Base-by-base conservation (phyloP, 2,888 invertebrate genomes). In the Melanargia galathea region DNA sequence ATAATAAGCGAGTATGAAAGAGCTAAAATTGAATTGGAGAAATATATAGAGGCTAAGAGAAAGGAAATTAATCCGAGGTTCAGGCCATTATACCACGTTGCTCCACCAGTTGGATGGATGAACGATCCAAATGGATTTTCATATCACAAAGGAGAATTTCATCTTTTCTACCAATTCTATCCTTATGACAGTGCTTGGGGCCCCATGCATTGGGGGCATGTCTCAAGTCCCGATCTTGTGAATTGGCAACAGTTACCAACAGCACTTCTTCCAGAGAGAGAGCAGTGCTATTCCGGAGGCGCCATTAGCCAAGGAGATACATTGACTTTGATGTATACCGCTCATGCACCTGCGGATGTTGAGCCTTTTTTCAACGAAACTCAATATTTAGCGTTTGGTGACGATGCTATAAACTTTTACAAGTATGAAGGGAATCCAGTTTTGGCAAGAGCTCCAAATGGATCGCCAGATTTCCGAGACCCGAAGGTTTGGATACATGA, bases 41-140 rank as follows among this genome's bases (percentile, higher is more conserved):
- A 81, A 18, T 90, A 89, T 43, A 87, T 90, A 40, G 70, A 78
- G 52, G 71, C 73, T 5, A 86, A 84, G 65, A 82, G 76, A 61
- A 48, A 68, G 4, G 79, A 84, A 13, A 81, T 91, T 4, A 85
- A 87, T 60, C 81, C 76, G 2, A 77, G 88, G 33, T 91, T 81
- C 67, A 77, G 86, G 64, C 77, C 81, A 6, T 82, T 82, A 1
- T 91, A 89, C 64, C 91, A 92, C 66, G 78, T 90, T 2, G 74
- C 80, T 0, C 84, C 86, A 0, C 91, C 90, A 0, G 86, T 90
- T 0, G 92, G 92, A 18, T 93, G 93, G 93, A 88, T 92, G 75
- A 93, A 93, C 70, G 93, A 93, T 64, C 93, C 93, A 0, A 93
- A 93, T 65, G 93, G 93, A 6, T 90, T 93, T 73, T 86, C 90